Conservation (phyloP, 2,113 vertebrate species). For the Planiliza haematocheilus region DNA sequence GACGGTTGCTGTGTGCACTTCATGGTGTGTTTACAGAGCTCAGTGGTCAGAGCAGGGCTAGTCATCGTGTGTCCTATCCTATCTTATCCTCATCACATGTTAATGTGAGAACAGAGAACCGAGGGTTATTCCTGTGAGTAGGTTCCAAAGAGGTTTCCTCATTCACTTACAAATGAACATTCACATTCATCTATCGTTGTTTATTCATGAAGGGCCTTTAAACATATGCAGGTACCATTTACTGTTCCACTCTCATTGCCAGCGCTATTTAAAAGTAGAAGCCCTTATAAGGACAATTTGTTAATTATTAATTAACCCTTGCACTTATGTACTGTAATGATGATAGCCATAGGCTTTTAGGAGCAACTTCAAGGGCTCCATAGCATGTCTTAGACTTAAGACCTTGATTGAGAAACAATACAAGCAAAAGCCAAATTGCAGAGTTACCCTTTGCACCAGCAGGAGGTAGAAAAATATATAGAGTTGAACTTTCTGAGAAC, state of each 20-base stretch:
- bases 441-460: conserved; percentile 46
- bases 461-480: conserved; percentile 40
- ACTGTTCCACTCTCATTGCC: conserved; percentile 41
- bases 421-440: conserved; percentile 32
- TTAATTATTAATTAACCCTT: conserved; percentile 70
- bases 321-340: conserved; percentile 43
- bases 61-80: no score
- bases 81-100: conserved; percentile 3
- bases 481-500: conserved; percentile 52
- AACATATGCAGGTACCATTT: conserved; percentile 47
- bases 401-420: conserved; percentile 48
- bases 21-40: not conserved
- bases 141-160: conserved; percentile 45
- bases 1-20: not conserved
- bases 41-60: not conserved
- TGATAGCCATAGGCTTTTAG: conserved; percentile 49
- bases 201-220: conserved; percentile 65
- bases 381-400: conserved; percentile 34
- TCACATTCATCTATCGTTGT: conserved; percentile 45
- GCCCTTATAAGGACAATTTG: conserved; percentile 50
- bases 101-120: conserved; percentile 6
- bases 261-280: conserved; percentile 48
- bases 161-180: conserved; percentile 51
- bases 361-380: conserved; percentile 1
- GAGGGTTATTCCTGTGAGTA: conserved; percentile 42